phyloP scores from a whole-genome alignment of 2,888 invertebrate genomes.

The Clivina fossor region DNA sequence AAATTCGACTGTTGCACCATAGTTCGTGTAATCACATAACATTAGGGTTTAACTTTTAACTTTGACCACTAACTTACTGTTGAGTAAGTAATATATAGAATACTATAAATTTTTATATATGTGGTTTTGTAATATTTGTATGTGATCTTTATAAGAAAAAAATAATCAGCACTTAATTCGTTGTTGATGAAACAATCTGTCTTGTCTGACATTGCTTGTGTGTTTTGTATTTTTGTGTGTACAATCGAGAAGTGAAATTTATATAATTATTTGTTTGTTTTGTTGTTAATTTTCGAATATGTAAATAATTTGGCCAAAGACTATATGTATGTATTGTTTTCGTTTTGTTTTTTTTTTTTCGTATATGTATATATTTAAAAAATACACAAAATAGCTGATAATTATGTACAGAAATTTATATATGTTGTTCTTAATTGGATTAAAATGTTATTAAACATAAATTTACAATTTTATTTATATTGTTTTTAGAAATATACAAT shows the following conservation, averaged over 20 bases:
- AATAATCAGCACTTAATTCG: conserved; percentile 18
- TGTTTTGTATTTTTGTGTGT: conserved; percentile 13
- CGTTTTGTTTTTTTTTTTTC: conserved; percentile 39
- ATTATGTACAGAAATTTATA: conserved; percentile 55
- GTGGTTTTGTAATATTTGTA: conserved; percentile 35
- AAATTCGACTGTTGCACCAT: conserved; percentile 30
- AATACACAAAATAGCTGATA: conserved; percentile 44
- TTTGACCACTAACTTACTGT: conserved; percentile 24
- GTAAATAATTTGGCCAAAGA: conserved; percentile 56
- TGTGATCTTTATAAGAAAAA: conserved; percentile 34
- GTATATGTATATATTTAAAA: conserved; percentile 50
- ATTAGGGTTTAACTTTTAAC: too few species aligned
- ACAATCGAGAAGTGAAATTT: conserved; percentile 16
- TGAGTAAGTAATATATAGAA: conserved; percentile 23
- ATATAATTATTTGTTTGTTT: conserved; percentile 41
- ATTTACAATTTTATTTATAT: conserved; percentile 23
- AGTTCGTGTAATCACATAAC: conserved; percentile 19
- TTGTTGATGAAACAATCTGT: conserved; percentile 18
- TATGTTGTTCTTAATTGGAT: conserved; percentile 52
- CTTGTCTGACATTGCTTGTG: conserved; percentile 27
- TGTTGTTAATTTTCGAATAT: conserved; percentile 43
- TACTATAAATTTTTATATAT: conserved; percentile 34
- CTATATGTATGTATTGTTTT: conserved; percentile 50
- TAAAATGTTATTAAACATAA: conserved; percentile 34
- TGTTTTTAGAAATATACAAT: conserved; percentile 26